Conservation (phyloP, 2,113 vertebrate species). For the Hippocampus comes region DNA sequence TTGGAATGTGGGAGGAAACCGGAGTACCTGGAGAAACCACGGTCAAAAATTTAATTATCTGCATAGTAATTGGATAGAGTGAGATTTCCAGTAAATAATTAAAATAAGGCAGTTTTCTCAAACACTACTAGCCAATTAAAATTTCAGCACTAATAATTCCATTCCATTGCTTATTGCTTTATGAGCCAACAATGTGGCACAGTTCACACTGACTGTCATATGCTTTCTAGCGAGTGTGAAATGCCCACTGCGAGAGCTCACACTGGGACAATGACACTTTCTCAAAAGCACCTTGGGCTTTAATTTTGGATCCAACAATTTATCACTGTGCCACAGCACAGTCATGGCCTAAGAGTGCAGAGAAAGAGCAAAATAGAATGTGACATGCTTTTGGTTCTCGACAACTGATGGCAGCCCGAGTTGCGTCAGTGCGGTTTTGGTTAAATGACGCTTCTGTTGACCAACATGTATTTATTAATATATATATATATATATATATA, state of each 20-base stretch:
- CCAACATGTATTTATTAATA: no score
- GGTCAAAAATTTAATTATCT: no score
- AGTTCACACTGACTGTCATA: neutral
- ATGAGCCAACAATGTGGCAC: neutral
- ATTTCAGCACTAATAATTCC: no score
- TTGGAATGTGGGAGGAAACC: no score
- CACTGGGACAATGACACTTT: constrained; percentile 29
- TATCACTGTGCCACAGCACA: constrained; percentile 15
- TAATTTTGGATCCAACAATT: constrained; percentile 33
- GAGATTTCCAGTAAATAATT: neutral
- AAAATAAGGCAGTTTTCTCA: no score
- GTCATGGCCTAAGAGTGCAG: neutral
- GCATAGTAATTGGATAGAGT: neutral
- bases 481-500: no score
- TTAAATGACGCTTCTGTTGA: constrained; percentile 31
- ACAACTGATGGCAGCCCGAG: constrained; percentile 16
- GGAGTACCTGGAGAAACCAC: no score
- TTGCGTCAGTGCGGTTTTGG: constrained; percentile 35
- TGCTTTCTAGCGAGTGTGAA: constrained; percentile 2
- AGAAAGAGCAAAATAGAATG: neutral
- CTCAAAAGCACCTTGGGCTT: constrained; percentile 27
- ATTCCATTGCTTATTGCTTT: neutral
- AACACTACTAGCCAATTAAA: no score
- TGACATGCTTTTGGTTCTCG: constrained; percentile 20
- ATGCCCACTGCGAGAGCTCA: constrained; percentile 22